Evolutionary conservation across 2,888 invertebrate genomes (phyloP).

Genomic region (Drosophila atroscutellata): DNA sequence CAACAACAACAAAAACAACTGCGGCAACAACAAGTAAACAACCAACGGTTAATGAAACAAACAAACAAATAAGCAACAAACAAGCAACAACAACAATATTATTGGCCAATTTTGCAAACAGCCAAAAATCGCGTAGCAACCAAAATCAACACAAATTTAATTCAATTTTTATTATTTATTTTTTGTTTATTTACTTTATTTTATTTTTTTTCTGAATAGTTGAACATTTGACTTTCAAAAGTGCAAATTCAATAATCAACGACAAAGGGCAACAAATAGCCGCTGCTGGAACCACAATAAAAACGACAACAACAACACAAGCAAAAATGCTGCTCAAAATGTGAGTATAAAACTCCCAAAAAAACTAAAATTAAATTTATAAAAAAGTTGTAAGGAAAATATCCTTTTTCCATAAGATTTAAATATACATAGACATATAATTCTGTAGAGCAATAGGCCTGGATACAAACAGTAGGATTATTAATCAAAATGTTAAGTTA

Average conservation of each 20-base stretch:
- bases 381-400: not conserved
- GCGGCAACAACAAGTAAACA: conserved; percentile 28
- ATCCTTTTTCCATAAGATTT: not conserved
- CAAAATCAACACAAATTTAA: conserved; percentile 3
- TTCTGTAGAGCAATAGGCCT: not conserved
- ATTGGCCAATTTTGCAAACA: conserved; percentile 29
- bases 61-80: conserved; percentile 30
- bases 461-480: too few relatives aligned
- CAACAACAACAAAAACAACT: conserved; percentile 32
- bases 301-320: conserved; percentile 31
- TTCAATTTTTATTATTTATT: conserved; percentile 26
- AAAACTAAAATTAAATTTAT: not conserved
- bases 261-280: conserved; percentile 41
- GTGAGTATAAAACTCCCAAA: conserved; percentile 48
- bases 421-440: not conserved
- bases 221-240: conserved; percentile 71
- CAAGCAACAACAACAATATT: conserved; percentile 7
- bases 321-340: conserved; percentile 72
- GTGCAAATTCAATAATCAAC: conserved; percentile 63
- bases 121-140: conserved; percentile 8
- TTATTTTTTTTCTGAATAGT: conserved; percentile 45
- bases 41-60: conserved; percentile 30
- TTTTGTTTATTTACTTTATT: conserved; percentile 18
- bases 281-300: conserved; percentile 40
- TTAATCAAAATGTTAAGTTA: too few relatives aligned